Evolutionary conservation across 2,797 vertebrate species (phyloP), one percentile per base, ranked within the genome.

Genomic region (Rostrhamus sociabilis): DNA sequence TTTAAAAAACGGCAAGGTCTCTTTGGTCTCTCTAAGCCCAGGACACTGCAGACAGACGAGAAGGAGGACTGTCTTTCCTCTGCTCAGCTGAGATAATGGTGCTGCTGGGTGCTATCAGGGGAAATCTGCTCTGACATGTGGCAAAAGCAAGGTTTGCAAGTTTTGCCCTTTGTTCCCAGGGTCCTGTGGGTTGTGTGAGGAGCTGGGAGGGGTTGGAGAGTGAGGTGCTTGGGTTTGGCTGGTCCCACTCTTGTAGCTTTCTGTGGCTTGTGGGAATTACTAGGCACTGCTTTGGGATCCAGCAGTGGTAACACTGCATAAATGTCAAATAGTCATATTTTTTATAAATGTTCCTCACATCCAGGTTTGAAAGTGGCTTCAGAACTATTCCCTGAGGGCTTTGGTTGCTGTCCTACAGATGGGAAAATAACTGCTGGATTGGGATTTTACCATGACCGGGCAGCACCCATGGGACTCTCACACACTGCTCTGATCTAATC

Each of bases 51-150:
- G 25, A 23, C 21, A 47, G 52, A 31, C 0, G 1, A 31, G n/a
- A 3, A 78, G 31, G 36, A 56, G 12, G 18, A 14, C 31, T 29
- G 8, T n/a, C 40, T 43, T 34, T 26, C 31, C 40, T 15, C 12
- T 5, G 8, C 17, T 52, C 13, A 16, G 38, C 34, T 18, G 31
- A 36, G 60, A 50, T 3, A 1, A 16, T 0, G 5, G 13, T 31
- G n/a, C 23, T 72, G 38, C 31, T 45, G 59, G 42, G 13, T 80
- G 3, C 23, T 52, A 1, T 2, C 53, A 36, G 11, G 40, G 14
- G 5, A 78, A 81, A 62, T 66, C 34, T 63, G 20, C 47, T 85
- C 42, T 1, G 3, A 32, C 2, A 18, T 0, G 0, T 5, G 36
- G 14, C 18, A 77, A 45, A 89, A 62, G 5, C 15, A 60, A 79